Conservation (phyloP, 2,888 invertebrate species). For the Leptinotarsa peninsularis region DNA sequence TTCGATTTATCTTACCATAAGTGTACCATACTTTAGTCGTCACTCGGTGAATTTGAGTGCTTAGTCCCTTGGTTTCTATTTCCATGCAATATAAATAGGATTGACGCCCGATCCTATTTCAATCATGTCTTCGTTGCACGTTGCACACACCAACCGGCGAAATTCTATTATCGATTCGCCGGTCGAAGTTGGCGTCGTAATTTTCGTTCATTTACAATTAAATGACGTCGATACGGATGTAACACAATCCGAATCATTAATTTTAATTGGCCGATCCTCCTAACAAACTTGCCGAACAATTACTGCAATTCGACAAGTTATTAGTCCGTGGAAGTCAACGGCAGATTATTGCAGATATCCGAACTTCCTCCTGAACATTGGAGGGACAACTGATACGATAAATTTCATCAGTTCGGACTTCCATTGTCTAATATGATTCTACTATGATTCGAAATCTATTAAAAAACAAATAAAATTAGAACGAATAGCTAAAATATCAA, state of each 20-base stretch:
- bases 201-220: slow-evolving; percentile 51
- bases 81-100: too few species aligned
- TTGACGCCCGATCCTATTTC: neutral
- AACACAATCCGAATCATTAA: slow-evolving; percentile 59
- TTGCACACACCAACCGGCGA: slow-evolving; percentile 7
- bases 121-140: slow-evolving; percentile 5
- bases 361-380: too few species aligned
- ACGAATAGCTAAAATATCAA: too few species aligned
- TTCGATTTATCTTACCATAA: too few species aligned
- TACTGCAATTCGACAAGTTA: slow-evolving; percentile 56
- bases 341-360: neutral
- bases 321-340: slow-evolving; percentile 44
- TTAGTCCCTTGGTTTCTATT: too few species aligned
- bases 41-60: too few species aligned
- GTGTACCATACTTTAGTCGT: too few species aligned
- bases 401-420: too few species aligned
- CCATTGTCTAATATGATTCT: too few species aligned
- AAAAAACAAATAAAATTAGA: too few species aligned
- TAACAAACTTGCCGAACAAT: slow-evolving; percentile 56
- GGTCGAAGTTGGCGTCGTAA: slow-evolving; percentile 37
- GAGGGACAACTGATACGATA: too few species aligned
- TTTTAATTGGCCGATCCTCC: slow-evolving; percentile 60
- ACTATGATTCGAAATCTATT: too few species aligned
- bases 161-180: slow-evolving; percentile 38
- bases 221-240: slow-evolving; percentile 55